Evolutionary conservation across 2,113 vertebrate genomes (phyloP), one percentile per base, ranked within the genome.

Genomic region (Speoplatyrhinus poulsoni): DNA sequence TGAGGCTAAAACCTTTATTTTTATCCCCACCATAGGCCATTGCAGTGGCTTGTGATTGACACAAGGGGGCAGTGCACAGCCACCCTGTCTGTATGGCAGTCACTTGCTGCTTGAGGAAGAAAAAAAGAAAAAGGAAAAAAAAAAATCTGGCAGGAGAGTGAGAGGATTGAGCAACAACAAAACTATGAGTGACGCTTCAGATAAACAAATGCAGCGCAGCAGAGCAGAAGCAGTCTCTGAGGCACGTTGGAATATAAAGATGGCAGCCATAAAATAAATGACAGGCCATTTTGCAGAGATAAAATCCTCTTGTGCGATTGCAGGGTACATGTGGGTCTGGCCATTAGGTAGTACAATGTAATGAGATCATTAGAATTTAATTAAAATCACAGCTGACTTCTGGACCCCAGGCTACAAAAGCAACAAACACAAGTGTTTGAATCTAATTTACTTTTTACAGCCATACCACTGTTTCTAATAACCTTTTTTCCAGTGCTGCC

Each of bases 1-100:
- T 77, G 84, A 80, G 83, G 83, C 81, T 85, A 82, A 89, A 84
- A 82, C 81, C 87, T 90, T 89, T 83, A 85, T 88, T 89, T 88
- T 85, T 80, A 84, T 79, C 85, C 75, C 57, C 16, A 70, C 60
- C 54, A 11, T 1, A 61, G 77, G 69, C 69, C 60, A 6, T 17
- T 82, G 81, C 72, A 86, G 71, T 61, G 12, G 15, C 57, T 12
- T 15, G 0, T 49, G 3, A 48, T 67, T 0, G 62, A 61, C 92
- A 83, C 86, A 77, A 74, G 92, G 72, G 87, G 87, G 90, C 83
- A 84, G 80, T 85, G 68, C 64, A 52, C 26, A 69, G 84, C 83
- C 81, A 65, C 67, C 6, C 32, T 76, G 66, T 46, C 60, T 16
- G 15, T 53, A 10, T 41, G 54, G 57, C 49, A 52, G 17, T 13